Percentiles rank a stretch among this genome's conserved stretches.
Evolutionary conservation across 2,888 invertebrate genomes (phyloP).

Genomic region (Sinhomidia bicolor): DNA sequence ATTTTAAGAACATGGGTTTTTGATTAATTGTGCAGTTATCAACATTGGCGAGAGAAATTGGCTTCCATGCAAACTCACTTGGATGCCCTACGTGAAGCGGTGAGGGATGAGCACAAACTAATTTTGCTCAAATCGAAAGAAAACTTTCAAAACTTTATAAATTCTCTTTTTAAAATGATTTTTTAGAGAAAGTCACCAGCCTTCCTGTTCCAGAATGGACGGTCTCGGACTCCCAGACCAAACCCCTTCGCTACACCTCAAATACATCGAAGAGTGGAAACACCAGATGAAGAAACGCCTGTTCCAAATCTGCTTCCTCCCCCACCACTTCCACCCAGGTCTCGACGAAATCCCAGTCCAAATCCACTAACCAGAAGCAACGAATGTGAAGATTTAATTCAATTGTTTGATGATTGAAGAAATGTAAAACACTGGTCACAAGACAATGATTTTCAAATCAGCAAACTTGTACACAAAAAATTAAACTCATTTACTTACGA

Average conservation of each 20-base stretch:
- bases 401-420: slow-evolving; percentile 33
- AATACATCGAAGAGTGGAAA: not conserved
- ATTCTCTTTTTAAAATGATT: too few relatives aligned
- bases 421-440: too few relatives aligned
- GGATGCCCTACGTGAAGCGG: slow-evolving; percentile 64
- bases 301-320: not conserved
- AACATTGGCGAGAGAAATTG: slow-evolving; percentile 74
- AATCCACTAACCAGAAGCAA: slow-evolving; percentile 20
- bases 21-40: slow-evolving; percentile 60
- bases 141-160: too few relatives aligned
- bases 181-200: slow-evolving; percentile 56
- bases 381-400: slow-evolving; percentile 61
- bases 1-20: not conserved
- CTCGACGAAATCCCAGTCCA: slow-evolving; percentile 48
- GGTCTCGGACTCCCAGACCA: slow-evolving; percentile 43
- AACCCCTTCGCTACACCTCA: slow-evolving; percentile 53
- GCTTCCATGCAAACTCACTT: slow-evolving; percentile 65
- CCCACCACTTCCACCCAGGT: slow-evolving; percentile 50
- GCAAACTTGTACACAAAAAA: too few relatives aligned
- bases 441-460: too few relatives aligned
- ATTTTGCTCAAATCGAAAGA: too few relatives aligned
- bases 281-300: not conserved
- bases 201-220: slow-evolving; percentile 47
- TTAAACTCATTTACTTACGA: too few relatives aligned
- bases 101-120: slow-evolving; percentile 57